These are phyloP conservation scores for Alcedo quadribrachys DNA, from an alignment of 2,797 vertebrate genomes.

Conservation along the genomic window DNA sequence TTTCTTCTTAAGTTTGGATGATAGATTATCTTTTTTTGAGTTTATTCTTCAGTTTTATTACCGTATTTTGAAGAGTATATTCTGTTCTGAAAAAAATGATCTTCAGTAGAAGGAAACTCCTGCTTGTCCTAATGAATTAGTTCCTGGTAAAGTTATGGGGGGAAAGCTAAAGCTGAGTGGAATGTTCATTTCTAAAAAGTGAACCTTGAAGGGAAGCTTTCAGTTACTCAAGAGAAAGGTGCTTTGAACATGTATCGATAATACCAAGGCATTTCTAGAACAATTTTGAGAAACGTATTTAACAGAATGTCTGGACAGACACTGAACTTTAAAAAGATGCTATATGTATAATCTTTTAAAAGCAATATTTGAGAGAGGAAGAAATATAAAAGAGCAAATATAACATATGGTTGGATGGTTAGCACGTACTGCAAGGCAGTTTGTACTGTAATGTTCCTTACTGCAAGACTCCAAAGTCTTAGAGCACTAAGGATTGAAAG, in stretches of 20 bases:
- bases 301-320: neutral
- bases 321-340: neutral
- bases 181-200: neutral
- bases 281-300: neutral
- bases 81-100: neutral
- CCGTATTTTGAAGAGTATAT: neutral
- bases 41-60: slow-evolving; percentile 5
- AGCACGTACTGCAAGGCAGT: neutral
- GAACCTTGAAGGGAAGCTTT: neutral
- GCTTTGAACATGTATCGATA: neutral
- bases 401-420: slow-evolving; percentile 28
- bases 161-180: neutral
- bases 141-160: neutral
- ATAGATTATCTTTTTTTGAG: neutral
- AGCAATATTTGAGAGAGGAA: neutral
- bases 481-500: neutral
- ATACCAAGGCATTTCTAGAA: neutral
- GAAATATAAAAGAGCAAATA: slow-evolving; percentile 44
- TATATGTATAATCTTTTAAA: slow-evolving; percentile 7
- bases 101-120: neutral
- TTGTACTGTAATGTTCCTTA: neutral
- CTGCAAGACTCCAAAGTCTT: neutral
- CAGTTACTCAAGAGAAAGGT: neutral
- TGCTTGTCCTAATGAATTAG: neutral
- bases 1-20: neutral